Percentiles rank a stretch among this genome's conserved stretches.
Evolutionary conservation across 2,797 vertebrate species (phyloP).

Genomic region (Salarias fasciatus): DNA sequence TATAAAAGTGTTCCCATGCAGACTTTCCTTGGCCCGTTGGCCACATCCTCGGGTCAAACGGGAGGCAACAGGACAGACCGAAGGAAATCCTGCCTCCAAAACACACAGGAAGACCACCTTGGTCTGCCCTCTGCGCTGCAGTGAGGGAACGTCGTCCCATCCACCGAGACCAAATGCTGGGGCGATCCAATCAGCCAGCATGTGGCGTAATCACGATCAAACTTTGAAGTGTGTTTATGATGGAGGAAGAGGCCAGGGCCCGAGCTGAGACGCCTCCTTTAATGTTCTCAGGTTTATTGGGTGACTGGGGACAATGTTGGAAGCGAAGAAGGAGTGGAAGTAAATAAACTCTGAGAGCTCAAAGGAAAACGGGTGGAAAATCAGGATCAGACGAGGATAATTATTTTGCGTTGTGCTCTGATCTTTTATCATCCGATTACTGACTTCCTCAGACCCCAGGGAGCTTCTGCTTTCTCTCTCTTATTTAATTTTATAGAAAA

Average conservation of each 20-base stretch:
- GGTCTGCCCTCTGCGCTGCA: slow-evolving; percentile 34
- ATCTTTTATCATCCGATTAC: slow-evolving; percentile 58
- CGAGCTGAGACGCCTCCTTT: neutral
- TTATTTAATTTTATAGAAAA: too few relatives aligned
- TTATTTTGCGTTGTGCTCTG: slow-evolving; percentile 50
- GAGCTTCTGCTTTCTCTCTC: slow-evolving; percentile 24
- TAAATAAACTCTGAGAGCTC: slow-evolving; percentile 66
- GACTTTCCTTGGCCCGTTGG: slow-evolving; percentile 20
- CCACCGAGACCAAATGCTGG: slow-evolving; percentile 31
- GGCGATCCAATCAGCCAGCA: slow-evolving; percentile 30
- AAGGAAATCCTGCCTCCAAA: slow-evolving; percentile 78
- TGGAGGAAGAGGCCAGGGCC: neutral
- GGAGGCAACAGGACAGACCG: slow-evolving; percentile 29
- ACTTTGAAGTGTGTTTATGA: slow-evolving; percentile 58
- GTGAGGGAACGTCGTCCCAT: slow-evolving; percentile 42
- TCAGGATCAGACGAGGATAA: slow-evolving; percentile 57
- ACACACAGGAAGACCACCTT: slow-evolving; percentile 66
- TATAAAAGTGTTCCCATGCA: neutral
- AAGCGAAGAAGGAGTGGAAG: slow-evolving; percentile 1
- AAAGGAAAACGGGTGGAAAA: slow-evolving; percentile 56
- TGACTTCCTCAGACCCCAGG: slow-evolving; percentile 12
- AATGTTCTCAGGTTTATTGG: neutral
- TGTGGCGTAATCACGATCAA: slow-evolving; percentile 20
- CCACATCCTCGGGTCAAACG: slow-evolving; percentile 35
- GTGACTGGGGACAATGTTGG: slow-evolving; percentile 2